These are phyloP conservation scores for Rattus rattus DNA, from an alignment of 2,113 vertebrate genomes.

Conservation along the genomic window DNA sequence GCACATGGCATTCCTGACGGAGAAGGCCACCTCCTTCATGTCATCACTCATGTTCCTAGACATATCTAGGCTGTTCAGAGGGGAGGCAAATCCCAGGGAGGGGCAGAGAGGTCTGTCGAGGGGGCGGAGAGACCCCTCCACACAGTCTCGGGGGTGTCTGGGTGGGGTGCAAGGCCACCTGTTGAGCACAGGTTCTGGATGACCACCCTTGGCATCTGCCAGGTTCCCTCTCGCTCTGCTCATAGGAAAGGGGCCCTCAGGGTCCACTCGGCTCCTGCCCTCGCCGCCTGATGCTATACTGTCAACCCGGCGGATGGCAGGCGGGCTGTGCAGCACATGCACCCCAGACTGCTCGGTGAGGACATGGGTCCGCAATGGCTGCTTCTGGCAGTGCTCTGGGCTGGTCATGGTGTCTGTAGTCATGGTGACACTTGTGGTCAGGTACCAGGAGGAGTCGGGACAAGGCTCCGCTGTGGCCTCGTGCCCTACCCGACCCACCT, in stretches of 20 bases:
- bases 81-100: conserved; percentile 91
- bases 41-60: conserved; percentile 97
- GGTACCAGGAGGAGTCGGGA: conserved; percentile 93
- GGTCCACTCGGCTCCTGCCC: conserved; percentile 84
- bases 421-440: conserved; percentile 96
- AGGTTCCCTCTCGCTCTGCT: conserved; percentile 87
- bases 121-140: conserved; percentile 84
- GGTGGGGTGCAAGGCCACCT: conserved; percentile 92
- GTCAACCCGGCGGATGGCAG: conserved; percentile 85
- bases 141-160: conserved; percentile 88
- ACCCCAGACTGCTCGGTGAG: conserved; percentile 89
- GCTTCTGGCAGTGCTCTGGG: conserved; percentile 94
- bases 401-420: conserved; percentile 95
- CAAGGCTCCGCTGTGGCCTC: conserved; percentile 87
- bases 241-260: conserved; percentile 88
- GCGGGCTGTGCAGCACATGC: conserved; percentile 90
- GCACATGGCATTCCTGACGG: conserved; percentile 92
- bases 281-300: conserved; percentile 76
- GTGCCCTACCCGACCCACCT: conserved; percentile 82
- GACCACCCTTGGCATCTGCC: conserved; percentile 84
- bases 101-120: conserved; percentile 89
- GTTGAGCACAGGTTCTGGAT: conserved; percentile 88
- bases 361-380: conserved; percentile 85
- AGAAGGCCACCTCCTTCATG: conserved; percentile 99
- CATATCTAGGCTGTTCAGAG: conserved; percentile 92